Conservation (phyloP, 2,113 vertebrate species). For the Dascyllus trimaculatus region DNA sequence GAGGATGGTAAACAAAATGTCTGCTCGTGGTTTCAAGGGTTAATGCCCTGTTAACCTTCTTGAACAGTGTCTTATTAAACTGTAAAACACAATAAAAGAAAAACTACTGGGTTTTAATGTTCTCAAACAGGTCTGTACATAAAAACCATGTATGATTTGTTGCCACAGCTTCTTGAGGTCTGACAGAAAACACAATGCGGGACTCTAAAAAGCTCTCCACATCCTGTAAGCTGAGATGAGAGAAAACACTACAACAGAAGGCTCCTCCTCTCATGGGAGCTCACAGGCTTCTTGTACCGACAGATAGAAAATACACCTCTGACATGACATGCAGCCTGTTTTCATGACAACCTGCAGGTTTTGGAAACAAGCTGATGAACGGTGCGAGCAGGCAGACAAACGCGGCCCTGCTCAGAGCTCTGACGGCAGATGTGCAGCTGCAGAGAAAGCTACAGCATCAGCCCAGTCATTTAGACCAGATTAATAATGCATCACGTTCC, state of each 20-base stretch:
- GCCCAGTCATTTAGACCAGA: constrained; percentile 56
- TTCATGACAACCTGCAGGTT: constrained; percentile 14
- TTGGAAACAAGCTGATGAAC: too few species aligned
- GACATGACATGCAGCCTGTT: constrained; percentile 4
- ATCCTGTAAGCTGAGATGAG: neutral
- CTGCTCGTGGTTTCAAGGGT: too few species aligned
- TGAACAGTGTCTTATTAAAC: too few species aligned
- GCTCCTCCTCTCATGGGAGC: neutral
- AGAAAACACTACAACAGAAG: neutral
- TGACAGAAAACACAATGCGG: neutral
- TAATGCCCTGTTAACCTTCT: too few species aligned
- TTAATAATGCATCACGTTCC: constrained; percentile 71
- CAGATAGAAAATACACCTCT: neutral
- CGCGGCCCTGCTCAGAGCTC: constrained; percentile 4
- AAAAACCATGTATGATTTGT: too few species aligned
- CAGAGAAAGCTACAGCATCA: constrained; percentile 41
- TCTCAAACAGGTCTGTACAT: too few species aligned
- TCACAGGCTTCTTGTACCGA: neutral
- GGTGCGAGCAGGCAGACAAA: neutral
- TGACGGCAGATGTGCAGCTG: constrained; percentile 14
- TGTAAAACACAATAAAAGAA: too few species aligned
- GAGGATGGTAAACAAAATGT: too few species aligned
- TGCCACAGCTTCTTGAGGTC: neutral
- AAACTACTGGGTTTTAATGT: too few species aligned
- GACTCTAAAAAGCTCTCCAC: neutral